These are phyloP conservation scores for Mesoclemmys tuberculata DNA, from an alignment of 2,113 vertebrate species.

Conservation along the genomic window DNA sequence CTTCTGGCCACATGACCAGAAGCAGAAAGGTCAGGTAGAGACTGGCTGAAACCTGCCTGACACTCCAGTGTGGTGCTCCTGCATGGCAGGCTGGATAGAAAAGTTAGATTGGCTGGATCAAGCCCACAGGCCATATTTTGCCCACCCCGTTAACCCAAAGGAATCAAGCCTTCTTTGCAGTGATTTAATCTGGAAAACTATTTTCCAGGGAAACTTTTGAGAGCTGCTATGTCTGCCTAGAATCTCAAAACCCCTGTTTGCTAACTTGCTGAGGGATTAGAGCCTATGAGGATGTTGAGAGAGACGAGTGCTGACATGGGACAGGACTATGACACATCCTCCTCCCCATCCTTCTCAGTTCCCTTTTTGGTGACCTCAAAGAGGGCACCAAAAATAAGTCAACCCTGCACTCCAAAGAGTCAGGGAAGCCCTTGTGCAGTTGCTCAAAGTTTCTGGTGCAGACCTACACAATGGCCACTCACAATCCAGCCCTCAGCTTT, in stretches of 20 bases:
- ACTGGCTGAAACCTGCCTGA: too few species aligned
- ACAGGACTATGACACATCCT: not conserved
- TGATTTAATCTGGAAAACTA: not conserved
- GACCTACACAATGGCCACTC: not conserved
- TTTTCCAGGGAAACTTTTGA: not conserved
- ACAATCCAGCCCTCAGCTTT: not conserved
- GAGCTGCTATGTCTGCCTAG: not conserved
- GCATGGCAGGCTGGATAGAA: too few species aligned
- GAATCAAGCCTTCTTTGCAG: not conserved
- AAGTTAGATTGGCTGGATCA: too few species aligned
- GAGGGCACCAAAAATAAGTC: not conserved
- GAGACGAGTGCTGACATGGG: rapidly evolving
- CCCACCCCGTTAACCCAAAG: not conserved
- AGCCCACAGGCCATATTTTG: too few species aligned
- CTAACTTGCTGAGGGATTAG: not conserved
- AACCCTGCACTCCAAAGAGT: not conserved
- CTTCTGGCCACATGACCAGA: too few species aligned
- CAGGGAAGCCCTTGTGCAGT: not conserved
- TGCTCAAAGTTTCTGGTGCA: not conserved
- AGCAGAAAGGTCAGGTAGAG: too few species aligned
- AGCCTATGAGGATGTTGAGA: not conserved
- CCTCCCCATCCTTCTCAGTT: not conserved
- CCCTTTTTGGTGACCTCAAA: not conserved
- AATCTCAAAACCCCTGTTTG: not conserved
- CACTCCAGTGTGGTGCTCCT: too few species aligned